Conservation (phyloP, 2,113 vertebrate species). For the Psammodynastes pulverulentus region DNA sequence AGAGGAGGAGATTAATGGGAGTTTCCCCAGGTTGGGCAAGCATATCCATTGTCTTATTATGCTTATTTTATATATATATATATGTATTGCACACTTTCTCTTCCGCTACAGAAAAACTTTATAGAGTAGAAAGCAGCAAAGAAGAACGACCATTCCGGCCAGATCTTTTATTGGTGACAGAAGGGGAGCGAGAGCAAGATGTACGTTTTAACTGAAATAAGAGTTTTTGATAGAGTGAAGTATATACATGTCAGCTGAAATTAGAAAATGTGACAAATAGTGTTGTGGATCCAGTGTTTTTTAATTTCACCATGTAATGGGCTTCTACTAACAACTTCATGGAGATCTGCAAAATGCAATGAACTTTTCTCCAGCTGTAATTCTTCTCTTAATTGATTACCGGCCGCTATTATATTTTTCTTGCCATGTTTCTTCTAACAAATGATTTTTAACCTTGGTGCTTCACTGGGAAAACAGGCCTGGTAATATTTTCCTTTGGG, state of each 20-base stretch:
- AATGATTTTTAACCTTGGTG: not conserved
- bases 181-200: conserved; percentile 81
- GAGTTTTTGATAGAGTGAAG: conserved; percentile 26
- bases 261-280: conserved; percentile 10
- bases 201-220: conserved; percentile 69
- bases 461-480: not conserved
- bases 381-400: not conserved
- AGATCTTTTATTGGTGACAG: conserved; percentile 81
- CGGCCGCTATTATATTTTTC: not conserved
- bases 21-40: not conserved
- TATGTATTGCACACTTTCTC: conserved; percentile 6
- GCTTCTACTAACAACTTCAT: not conserved
- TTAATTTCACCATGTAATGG: not conserved
- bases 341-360: not conserved
- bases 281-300: conserved; percentile 23
- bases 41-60: not conserved
- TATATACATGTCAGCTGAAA: conserved; percentile 17
- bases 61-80: not conserved
- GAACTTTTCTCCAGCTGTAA: not conserved
- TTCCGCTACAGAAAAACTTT: conserved; percentile 81
- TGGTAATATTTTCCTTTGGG: not conserved
- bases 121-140: conserved; percentile 76
- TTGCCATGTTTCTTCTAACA: not conserved
- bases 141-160: conserved; percentile 81
- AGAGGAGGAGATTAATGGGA: not conserved